These are phyloP conservation scores for Neodiprion virginianus DNA, from an alignment of 1,140 invertebrate genomes.

Conservation along the genomic window DNA sequence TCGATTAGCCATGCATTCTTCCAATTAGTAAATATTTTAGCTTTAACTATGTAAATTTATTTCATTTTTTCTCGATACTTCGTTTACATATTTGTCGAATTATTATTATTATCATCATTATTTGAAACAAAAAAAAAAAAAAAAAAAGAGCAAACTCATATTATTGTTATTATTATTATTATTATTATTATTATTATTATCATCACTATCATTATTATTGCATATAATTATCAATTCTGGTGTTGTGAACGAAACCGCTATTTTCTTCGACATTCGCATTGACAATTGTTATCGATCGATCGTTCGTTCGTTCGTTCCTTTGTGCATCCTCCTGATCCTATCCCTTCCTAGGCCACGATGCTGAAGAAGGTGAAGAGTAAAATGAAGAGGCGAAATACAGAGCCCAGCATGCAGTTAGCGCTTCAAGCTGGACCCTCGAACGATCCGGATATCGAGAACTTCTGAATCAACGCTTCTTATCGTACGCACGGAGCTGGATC, in stretches of 20 bases:
- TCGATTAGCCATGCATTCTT: constrained; percentile 24
- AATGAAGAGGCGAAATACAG: constrained; percentile 93
- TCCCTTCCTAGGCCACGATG: constrained; percentile 80
- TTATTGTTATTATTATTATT: background rate
- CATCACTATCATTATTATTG: background rate
- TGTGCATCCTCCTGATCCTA: constrained; percentile 58
- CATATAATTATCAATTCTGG: constrained; percentile 15
- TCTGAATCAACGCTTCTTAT: constrained; percentile 19
- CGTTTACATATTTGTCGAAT: constrained; percentile 1
- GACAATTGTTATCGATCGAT: constrained; percentile 34
- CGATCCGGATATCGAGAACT: constrained; percentile 49
- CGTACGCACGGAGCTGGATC: constrained; percentile 20
- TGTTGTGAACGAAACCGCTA: constrained; percentile 14
- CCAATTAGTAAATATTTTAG: constrained; percentile 13
- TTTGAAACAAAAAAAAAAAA: background rate
- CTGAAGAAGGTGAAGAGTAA: constrained; percentile 92
- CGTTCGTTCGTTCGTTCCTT: constrained; percentile 37
- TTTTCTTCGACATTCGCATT: constrained; percentile 21
- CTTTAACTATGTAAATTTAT: constrained; percentile 21
- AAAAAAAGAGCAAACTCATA: background rate
- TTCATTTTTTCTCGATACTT: constrained; percentile 3
- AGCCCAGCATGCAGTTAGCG: constrained; percentile 79
- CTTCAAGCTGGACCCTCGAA: constrained; percentile 62
- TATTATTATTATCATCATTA: constrained; percentile 11
- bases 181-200: constrained; percentile 12